Evolutionary conservation across 2,113 vertebrate species (phyloP).

Genomic region (Mesoclemmys tuberculata): DNA sequence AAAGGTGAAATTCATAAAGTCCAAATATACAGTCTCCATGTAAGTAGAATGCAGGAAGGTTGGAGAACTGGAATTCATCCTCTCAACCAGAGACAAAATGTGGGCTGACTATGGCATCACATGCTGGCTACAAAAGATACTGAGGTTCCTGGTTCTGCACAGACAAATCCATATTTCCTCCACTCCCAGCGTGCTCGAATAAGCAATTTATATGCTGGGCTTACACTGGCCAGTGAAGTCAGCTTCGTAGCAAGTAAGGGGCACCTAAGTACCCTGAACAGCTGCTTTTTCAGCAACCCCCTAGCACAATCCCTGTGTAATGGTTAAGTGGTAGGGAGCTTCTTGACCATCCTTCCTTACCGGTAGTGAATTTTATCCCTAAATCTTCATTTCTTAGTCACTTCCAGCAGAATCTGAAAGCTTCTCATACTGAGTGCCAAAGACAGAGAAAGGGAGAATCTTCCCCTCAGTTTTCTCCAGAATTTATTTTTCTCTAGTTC

Average conservation of each 20-base stretch:
- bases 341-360: neutral
- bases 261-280: neutral
- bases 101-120: neutral
- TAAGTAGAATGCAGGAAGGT: neutral
- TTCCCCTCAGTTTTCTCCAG: neutral
- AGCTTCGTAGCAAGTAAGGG: neutral
- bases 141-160: neutral
- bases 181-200: neutral
- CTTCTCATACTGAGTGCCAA: neutral
- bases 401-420: neutral
- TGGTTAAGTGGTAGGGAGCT: neutral
- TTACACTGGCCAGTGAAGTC: accelerated
- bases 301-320: neutral
- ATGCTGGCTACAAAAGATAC: neutral
- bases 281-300: neutral
- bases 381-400: neutral
- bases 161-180: neutral
- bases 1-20: neutral
- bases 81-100: neutral
- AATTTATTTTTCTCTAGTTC: neutral
- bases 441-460: neutral
- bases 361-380: neutral
- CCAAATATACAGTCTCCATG: neutral
- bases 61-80: neutral
- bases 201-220: neutral